Conservation (phyloP, 2,797 vertebrate species). For the Simalia tracyae region DNA sequence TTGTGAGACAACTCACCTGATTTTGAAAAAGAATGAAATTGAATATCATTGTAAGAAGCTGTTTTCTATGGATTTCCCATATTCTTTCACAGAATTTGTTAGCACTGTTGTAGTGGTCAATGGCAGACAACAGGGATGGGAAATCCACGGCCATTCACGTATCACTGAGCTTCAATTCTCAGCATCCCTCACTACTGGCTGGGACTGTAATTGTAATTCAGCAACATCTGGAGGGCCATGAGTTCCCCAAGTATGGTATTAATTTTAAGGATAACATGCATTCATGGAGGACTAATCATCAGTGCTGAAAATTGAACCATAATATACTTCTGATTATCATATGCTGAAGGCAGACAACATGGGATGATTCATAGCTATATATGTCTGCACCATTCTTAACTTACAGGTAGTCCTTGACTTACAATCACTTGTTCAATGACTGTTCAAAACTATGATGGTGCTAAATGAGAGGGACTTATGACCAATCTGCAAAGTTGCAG, state of each 20-base stretch:
- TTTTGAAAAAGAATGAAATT: not conserved
- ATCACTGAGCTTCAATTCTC: not conserved
- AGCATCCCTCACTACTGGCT: not conserved
- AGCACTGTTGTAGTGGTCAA: not conserved
- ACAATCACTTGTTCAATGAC: not conserved
- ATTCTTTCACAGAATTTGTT: not conserved
- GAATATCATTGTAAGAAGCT: not conserved
- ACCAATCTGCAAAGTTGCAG: not conserved
- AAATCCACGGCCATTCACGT: not conserved
- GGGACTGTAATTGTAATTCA: not conserved
- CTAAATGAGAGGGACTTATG: not conserved
- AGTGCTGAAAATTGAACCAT: not conserved
- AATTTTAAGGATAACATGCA: not conserved
- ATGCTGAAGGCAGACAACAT: not conserved
- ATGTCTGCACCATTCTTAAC: not conserved
- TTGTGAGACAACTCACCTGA: not conserved
- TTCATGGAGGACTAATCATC: not conserved
- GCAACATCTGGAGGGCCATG: not conserved
- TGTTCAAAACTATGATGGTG: not conserved
- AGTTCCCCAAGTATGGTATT: not conserved
- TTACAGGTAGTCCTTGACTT: not conserved
- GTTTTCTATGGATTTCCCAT: not conserved
- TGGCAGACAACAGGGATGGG: not conserved
- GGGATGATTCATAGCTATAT: not conserved
- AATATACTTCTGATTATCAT: not conserved